These are phyloP conservation scores for Globia sparganii DNA, from an alignment of 2,888 invertebrate genomes.

Conservation along the genomic window DNA sequence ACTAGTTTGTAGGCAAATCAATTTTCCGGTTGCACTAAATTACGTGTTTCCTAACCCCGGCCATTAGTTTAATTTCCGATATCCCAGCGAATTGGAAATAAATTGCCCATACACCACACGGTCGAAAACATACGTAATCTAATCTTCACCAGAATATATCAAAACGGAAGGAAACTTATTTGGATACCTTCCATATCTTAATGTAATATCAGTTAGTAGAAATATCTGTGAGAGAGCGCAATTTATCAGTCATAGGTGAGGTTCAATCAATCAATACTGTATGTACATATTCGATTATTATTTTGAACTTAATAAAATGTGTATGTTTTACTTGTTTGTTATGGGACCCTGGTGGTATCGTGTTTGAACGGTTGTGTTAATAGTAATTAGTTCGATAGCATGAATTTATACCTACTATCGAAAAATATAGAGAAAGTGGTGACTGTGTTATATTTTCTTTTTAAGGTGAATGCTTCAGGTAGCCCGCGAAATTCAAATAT, in stretches of 20 bases:
- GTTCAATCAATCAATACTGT: conserved; percentile 53
- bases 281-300: conserved; percentile 38
- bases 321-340: conserved; percentile 14
- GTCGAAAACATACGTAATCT: conserved; percentile 26
- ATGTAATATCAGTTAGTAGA: conserved; percentile 22
- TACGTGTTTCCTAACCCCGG: not conserved
- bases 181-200: conserved; percentile 22
- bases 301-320: conserved; percentile 32
- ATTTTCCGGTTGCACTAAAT: not conserved
- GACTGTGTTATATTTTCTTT: too few relatives aligned
- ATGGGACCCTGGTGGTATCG: conserved; percentile 42
- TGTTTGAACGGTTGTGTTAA: conserved; percentile 12
- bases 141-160: conserved; percentile 21
- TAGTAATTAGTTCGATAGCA: not conserved
- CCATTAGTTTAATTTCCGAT: not conserved
- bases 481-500: too few relatives aligned
- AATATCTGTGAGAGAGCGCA: conserved; percentile 6
- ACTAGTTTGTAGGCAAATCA: not conserved
- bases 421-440: too few relatives aligned
- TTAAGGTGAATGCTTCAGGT: too few relatives aligned
- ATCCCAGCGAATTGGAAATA: not conserved
- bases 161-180: conserved; percentile 46
- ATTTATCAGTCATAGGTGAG: conserved; percentile 50
- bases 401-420: not conserved
- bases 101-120: conserved; percentile 9